Base-by-base conservation (phyloP, 2,888 invertebrate species). In the Leucoma salicis region DNA sequence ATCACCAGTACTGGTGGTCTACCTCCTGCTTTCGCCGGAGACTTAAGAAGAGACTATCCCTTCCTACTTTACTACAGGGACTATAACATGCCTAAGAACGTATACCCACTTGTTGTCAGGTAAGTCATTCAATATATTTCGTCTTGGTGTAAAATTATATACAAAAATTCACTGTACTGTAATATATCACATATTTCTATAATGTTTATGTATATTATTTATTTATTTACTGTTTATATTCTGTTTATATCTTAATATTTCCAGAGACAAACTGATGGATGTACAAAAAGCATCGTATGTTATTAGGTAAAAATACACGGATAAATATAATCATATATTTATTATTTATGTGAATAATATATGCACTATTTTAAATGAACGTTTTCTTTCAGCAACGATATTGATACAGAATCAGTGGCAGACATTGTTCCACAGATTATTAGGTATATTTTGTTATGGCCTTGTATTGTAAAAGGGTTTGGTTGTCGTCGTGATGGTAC, bases 41-140 rank as follows among this genome's bases (percentile, higher is more conserved):
- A 91, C 58, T 90, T 93, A 47, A 64, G 81, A 29, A 78, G 83
- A 28, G 91, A 91, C 70, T 94, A 95, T 71, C 95, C 95, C 13
- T 95, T 93, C 90, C 85, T 95, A 35, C 82, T 96, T 0, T 96
- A 94, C 79, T 96, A 95, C 81, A 92, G 93, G 61, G 95, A 96
- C 70, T 90, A 87, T 54, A 90, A 90, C 31, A 93, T 93, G 44
- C 91, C 92, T 14, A 91, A 91, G 67, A 93, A 92, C 65, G 88
- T 95, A 3, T 93, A 92, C 67, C 95, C 96, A 2, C 86, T 95
- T 46, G 92, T 96, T 63, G 92, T 96, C 66, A 93, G 95, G 94
- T 95, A 35, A 46, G 59, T 36, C 14, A n/a, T 28, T 16, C 18
- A 12, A 18, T 5, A 13, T 14, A 13, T 13, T 29, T 3, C 6